Base-by-base conservation (phyloP, 2,888 invertebrate species). In the Hydrotaea diabolus region DNA sequence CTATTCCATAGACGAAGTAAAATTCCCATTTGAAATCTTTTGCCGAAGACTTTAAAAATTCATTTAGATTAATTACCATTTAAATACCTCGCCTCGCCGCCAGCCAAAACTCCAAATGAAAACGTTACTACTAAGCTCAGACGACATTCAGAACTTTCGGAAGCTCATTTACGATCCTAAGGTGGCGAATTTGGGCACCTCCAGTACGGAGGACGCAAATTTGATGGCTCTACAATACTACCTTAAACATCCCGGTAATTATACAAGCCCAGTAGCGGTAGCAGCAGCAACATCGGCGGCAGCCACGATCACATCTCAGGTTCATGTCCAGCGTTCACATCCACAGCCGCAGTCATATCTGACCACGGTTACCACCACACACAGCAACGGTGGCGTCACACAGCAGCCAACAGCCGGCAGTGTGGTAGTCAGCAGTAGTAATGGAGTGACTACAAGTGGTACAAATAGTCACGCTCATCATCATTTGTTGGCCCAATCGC, bases 211-310 rank as follows among this genome's bases (percentile, higher is more conserved):
- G 72, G 83, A 83, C 13, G 90, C 88, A 26, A 64, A 88, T 84
- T 84, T 91, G 59, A 91, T 91, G 91, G 90, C 91, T 9, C 76
- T 91, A 49, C 91, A 91, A 11, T 91, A 91, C 80, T 91, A 91
- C 87, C 86, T 91, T 15, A 91, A 91, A 59, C 91, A 91, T 87
- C 91, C 91, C 39, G 89, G 88, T 74, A 89, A 88, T 85, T 90
- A 89, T 82, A 87, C 89, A 73, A 85, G 84, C 39, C 55, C 88
- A 62, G 46, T 78, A 17, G 57, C 80, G 8, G 69, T 82, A 76
- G 69, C 84, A 69, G 26, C 82, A 74, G 55, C 79, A 77, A 11
- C 86, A 80, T 11, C 73, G 39, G 57, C 85, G 21, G 59, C 83
- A 11, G 75, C 86, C 46, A 76, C 83, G 43, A 59, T 69, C 19